A percentile compares a stretch with the other conserved stretches of the same genome.
These are phyloP conservation scores for Cryptocheilus praepositus DNA, from an alignment of 2,888 invertebrate genomes.

Conservation along the genomic window DNA sequence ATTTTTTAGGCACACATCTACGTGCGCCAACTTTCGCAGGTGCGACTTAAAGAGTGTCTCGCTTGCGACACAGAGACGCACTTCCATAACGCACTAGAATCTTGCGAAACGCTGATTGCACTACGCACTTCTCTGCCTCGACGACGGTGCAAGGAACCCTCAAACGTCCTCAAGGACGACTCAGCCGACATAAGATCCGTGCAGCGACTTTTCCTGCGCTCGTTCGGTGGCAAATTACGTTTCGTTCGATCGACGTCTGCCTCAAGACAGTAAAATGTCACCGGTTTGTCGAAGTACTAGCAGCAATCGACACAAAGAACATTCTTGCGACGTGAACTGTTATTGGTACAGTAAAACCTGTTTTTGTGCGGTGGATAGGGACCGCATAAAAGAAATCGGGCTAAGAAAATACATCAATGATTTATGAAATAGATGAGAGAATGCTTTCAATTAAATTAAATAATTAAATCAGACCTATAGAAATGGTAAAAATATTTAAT, in stretches of 20 bases:
- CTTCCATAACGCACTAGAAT: conserved; percentile 47
- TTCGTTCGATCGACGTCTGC: not conserved
- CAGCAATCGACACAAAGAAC: too few relatives aligned
- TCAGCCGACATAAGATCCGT: conserved; percentile 1
- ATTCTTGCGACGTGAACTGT: too few relatives aligned
- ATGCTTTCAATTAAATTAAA: too few relatives aligned
- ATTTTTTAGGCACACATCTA: too few relatives aligned
- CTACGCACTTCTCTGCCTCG: conserved; percentile 51
- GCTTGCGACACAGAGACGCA: conserved; percentile 54
- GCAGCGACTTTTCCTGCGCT: not conserved
- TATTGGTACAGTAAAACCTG: too few relatives aligned
- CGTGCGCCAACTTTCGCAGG: conserved; percentile 10
- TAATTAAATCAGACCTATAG: too few relatives aligned
- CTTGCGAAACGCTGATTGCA: conserved; percentile 50
- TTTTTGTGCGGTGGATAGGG: too few relatives aligned
- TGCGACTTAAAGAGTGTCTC: conserved; percentile 24
- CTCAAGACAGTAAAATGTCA: not conserved
- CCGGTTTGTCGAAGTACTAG: not conserved
- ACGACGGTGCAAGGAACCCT: conserved; percentile 39
- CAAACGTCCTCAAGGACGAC: conserved; percentile 43
- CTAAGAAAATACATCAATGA: too few relatives aligned
- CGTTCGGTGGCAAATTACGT: too few relatives aligned
- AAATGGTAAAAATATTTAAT: too few relatives aligned
- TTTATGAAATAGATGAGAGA: too few relatives aligned
- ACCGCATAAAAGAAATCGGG: too few relatives aligned